phyloP scores from a whole-genome alignment of 2,797 vertebrate genomes.

The Sebastes taczanowskii region DNA sequence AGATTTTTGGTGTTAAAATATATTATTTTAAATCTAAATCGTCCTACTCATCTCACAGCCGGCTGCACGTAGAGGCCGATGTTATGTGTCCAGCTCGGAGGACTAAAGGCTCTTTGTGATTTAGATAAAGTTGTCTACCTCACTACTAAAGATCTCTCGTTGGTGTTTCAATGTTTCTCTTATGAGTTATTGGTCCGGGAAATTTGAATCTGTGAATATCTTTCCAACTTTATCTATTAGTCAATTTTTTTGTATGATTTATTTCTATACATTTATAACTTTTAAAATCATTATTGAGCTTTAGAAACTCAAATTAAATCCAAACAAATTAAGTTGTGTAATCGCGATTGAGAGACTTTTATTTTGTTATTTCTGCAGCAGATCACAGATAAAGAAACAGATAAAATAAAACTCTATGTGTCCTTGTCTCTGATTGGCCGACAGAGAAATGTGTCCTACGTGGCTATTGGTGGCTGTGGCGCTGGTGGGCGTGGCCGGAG shows the following conservation, averaged over 20 bases:
- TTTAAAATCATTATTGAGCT: not conserved
- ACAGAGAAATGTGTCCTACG: slow-evolving; percentile 73
- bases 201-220: too few relatives aligned
- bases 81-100: too few relatives aligned
- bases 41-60: too few relatives aligned
- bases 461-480: slow-evolving; percentile 78
- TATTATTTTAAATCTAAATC: not conserved
- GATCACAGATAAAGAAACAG: not conserved
- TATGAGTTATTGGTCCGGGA: too few relatives aligned
- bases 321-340: not conserved
- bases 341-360: not conserved
- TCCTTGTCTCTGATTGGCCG: slow-evolving; percentile 30
- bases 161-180: too few relatives aligned
- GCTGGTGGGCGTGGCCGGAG: slow-evolving; percentile 76
- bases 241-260: not conserved
- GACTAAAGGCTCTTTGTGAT: too few relatives aligned
- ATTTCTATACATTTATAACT: not conserved
- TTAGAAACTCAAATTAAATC: not conserved
- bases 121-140: too few relatives aligned
- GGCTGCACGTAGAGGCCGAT: too few relatives aligned
- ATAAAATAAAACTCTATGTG: not conserved
- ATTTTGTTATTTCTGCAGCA: not conserved
- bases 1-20: not conserved
- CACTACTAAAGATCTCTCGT: too few relatives aligned
- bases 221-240: not conserved